These are phyloP conservation scores for Penaeus japonicus DNA, from an alignment of 1,140 invertebrate genomes.

Conservation along the genomic window DNA sequence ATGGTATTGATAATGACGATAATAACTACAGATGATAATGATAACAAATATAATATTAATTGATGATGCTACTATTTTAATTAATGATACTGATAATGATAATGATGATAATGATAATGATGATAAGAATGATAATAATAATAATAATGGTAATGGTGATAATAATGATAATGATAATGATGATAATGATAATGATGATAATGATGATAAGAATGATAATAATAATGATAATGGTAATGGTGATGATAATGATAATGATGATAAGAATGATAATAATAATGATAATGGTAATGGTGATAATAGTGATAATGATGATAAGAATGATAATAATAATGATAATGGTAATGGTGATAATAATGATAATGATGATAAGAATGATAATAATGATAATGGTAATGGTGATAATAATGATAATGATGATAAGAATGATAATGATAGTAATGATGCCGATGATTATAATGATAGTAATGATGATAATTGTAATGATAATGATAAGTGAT, in stretches of 20 bases:
- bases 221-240: conserved; percentile 16
- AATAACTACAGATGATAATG: too few relatives aligned
- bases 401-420: too few relatives aligned
- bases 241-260: not conserved
- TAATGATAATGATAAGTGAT: too few relatives aligned
- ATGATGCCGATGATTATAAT: too few relatives aligned
- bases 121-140: conserved; percentile 10
- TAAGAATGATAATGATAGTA: too few relatives aligned
- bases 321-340: too few relatives aligned
- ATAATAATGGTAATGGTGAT: conserved; percentile 20
- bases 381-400: too few relatives aligned
- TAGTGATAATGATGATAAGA: not conserved
- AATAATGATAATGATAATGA: conserved; percentile 19
- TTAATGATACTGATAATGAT: not conserved
- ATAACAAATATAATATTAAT: not conserved
- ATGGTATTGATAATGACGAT: too few relatives aligned
- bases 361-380: too few relatives aligned
- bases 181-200: conserved; percentile 10
- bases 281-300: not conserved
- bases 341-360: too few relatives aligned
- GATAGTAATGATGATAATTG: too few relatives aligned
- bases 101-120: not conserved
- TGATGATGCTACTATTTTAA: not conserved
- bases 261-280: conserved; percentile 9
- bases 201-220: conserved; percentile 9